Percentiles rank a stretch among this genome's conserved stretches.
These are phyloP conservation scores for Mimas tiliae DNA, from an alignment of 2,888 invertebrate species.

Conservation along the genomic window DNA sequence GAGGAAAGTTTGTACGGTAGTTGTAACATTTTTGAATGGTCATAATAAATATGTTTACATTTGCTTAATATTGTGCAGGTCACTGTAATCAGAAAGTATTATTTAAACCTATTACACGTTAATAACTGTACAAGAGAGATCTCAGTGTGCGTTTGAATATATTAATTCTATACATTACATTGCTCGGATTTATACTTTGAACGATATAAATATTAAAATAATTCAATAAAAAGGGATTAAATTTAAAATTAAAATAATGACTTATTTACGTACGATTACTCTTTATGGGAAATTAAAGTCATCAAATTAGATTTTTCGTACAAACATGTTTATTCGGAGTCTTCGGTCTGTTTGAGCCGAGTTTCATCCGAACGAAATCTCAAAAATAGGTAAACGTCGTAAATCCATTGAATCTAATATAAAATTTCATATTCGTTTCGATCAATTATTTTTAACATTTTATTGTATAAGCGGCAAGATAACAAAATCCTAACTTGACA, in stretches of 20 bases:
- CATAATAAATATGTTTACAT: not conserved
- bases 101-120: constrained; percentile 13
- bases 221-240: not conserved
- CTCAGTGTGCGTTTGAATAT: constrained; percentile 24
- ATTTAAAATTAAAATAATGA: not conserved
- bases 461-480: constrained; percentile 6
- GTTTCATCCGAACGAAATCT: no score
- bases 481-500: no score
- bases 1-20: no score
- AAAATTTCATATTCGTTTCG: not conserved
- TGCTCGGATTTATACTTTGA: not conserved
- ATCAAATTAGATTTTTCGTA: no score
- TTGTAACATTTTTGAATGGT: not conserved
- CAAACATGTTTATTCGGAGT: not conserved
- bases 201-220: no score
- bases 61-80: not conserved
- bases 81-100: constrained; percentile 2
- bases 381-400: no score
- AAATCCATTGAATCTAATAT: no score
- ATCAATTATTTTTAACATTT: constrained; percentile 9
- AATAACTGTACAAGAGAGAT: constrained; percentile 28
- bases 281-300: no score
- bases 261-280: no score
- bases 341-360: no score
- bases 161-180: constrained; percentile 3